phyloP scores from a whole-genome alignment of 2,113 vertebrate genomes.

The Scomber scombrus region DNA sequence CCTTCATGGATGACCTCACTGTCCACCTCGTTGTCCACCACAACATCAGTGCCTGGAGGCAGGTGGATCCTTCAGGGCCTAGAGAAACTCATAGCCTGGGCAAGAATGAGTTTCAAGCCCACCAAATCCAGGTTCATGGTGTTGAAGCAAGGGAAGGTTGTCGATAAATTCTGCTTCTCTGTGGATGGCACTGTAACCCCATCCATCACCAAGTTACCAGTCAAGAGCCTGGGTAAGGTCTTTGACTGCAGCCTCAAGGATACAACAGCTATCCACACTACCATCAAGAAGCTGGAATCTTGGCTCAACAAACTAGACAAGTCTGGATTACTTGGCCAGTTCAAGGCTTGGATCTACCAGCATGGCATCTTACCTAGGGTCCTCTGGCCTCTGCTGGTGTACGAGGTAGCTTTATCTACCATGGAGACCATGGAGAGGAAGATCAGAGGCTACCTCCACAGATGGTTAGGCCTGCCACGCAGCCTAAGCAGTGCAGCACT shows the following conservation, averaged over 20 bases:
- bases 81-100: neutral
- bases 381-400: neutral
- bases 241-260: slow-evolving; percentile 5
- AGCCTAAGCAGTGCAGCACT: no score
- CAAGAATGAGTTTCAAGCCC: no score
- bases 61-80: neutral
- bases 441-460: no score
- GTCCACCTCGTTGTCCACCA: no score
- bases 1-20: neutral
- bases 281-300: neutral
- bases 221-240: neutral
- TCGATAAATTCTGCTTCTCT: neutral
- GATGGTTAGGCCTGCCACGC: no score
- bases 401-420: neutral
- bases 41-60: neutral
- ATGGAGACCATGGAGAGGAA: no score
- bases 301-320: neutral
- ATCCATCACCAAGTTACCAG: neutral
- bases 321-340: neutral
- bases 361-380: neutral
- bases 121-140: no score
- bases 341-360: slow-evolving; percentile 2
- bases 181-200: neutral
- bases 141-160: no score
- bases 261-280: neutral